These are phyloP conservation scores for Dicranocentrus wangi DNA, from an alignment of 2,888 invertebrate species.

Conservation along the genomic window DNA sequence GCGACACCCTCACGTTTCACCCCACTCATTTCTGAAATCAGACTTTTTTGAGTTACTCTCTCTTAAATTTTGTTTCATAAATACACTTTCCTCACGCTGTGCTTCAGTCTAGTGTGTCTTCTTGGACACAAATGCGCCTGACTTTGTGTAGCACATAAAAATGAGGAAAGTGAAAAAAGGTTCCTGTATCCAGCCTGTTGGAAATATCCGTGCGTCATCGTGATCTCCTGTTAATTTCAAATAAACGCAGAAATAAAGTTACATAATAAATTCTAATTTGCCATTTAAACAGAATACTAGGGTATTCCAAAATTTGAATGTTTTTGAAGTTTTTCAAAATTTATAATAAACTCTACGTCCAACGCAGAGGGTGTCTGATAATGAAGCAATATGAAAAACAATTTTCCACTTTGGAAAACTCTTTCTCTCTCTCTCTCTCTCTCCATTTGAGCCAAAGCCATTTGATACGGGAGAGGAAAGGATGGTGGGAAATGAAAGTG, in stretches of 20 bases:
- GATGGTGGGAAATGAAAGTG: slow-evolving; percentile 41
- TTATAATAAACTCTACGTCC: not conserved
- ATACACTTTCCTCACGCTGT: too few relatives aligned
- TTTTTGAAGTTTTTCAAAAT: slow-evolving; percentile 44
- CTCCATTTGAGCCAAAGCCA: too few relatives aligned
- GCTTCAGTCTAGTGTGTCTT: too few relatives aligned
- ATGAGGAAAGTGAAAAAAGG: too few relatives aligned
- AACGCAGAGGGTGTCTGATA: not conserved
- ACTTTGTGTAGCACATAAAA: too few relatives aligned
- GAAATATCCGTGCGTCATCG: slow-evolving; percentile 29
- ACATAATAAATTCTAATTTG: slow-evolving; percentile 46
- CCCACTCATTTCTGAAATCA: too few relatives aligned
- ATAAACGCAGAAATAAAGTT: slow-evolving; percentile 29
- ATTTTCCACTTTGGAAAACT: slow-evolving; percentile 22
- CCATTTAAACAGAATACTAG: slow-evolving; percentile 48
- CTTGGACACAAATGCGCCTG: too few relatives aligned
- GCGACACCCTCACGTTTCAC: too few relatives aligned
- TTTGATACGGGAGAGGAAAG: slow-evolving; percentile 24
- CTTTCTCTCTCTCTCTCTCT: too few relatives aligned
- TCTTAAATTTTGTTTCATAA: too few relatives aligned
- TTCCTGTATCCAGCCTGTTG: too few relatives aligned
- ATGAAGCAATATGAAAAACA: slow-evolving; percentile 7
- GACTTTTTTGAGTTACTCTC: too few relatives aligned
- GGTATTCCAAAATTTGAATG: slow-evolving; percentile 43
- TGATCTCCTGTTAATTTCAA: slow-evolving; percentile 33